phyloP scores from a whole-genome alignment of 2,797 vertebrate species.

The Petrocephalus sullivani region DNA sequence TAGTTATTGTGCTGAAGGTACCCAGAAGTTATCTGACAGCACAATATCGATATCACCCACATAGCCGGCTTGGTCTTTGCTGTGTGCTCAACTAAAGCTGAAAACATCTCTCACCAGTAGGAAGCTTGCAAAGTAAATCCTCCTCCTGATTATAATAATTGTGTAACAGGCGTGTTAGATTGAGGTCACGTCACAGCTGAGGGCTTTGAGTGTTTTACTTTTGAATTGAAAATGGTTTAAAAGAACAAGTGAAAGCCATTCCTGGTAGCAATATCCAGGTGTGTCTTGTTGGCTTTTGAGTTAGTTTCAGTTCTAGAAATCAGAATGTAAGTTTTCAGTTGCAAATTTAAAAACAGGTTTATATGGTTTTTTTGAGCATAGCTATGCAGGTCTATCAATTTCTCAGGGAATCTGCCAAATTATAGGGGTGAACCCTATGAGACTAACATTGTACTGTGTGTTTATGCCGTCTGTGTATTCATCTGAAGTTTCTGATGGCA shows the following conservation, averaged over 20 bases:
- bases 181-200: not conserved
- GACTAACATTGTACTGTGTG: not conserved
- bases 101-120: not conserved
- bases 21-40: not conserved
- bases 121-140: not conserved
- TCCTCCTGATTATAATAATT: not conserved
- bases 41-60: not conserved
- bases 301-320: not conserved
- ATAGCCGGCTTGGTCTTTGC: not conserved
- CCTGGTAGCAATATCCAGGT: not conserved
- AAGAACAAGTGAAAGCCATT: not conserved
- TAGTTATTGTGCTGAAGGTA: not conserved
- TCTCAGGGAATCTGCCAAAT: not conserved
- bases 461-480: not conserved
- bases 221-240: not conserved
- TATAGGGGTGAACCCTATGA: not conserved
- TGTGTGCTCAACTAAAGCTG: not conserved
- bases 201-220: not conserved
- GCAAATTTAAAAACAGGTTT: not conserved
- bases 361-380: not conserved
- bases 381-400: not conserved
- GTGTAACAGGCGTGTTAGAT: not conserved
- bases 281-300: not conserved
- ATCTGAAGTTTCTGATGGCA: not conserved
- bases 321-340: no score